These are phyloP conservation scores for Daubentonia madagascariensis DNA, from an alignment of 2,113 vertebrate genomes.

Conservation along the genomic window DNA sequence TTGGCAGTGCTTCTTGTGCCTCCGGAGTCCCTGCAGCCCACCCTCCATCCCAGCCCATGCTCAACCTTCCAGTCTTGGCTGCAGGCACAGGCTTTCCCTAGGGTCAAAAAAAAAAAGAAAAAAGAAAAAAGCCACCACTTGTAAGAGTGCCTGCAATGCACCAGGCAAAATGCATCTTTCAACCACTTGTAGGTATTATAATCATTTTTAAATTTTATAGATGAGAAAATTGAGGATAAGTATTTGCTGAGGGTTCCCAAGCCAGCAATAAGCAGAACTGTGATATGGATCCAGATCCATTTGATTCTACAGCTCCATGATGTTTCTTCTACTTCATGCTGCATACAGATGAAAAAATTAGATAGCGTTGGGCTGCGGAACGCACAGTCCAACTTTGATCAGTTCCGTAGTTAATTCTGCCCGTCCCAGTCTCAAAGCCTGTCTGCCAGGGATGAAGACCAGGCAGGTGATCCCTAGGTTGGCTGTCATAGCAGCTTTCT, in stretches of 20 bases:
- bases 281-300: not conserved
- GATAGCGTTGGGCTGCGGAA: not conserved
- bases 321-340: not conserved
- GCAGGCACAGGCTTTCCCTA: not conserved
- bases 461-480: not conserved
- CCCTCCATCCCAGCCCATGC: too few species aligned
- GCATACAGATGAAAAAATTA: not conserved
- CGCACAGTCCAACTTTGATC: not conserved
- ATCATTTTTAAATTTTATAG: not conserved
- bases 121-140: not conserved
- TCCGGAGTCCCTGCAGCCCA: not conserved
- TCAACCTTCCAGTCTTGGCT: not conserved
- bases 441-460: not conserved
- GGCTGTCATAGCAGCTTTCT: not conserved
- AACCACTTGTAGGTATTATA: not conserved
- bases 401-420: not conserved
- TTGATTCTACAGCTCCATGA: not conserved
- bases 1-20: not conserved
- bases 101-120: not conserved
- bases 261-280: not conserved
- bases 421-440: not conserved
- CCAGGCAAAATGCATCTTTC: not conserved
- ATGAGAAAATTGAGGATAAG: not conserved
- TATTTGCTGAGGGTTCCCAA: not conserved
- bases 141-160: not conserved